Conservation (phyloP, 2,797 vertebrate genomes). For the Hyperoplus immaculatus region DNA sequence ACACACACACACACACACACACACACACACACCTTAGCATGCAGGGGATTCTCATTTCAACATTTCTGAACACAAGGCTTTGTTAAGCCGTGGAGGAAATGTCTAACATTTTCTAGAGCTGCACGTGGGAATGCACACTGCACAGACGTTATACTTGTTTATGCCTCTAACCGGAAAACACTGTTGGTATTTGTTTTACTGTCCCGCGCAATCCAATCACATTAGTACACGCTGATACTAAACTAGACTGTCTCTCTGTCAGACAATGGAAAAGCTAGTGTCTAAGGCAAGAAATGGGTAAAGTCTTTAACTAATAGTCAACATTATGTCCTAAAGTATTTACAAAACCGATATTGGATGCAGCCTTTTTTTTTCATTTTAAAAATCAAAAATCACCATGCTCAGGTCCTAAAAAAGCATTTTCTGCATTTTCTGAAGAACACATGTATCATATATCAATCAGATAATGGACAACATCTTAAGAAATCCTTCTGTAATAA, state of each 20-base stretch:
- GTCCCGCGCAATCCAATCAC: constrained; percentile 13
- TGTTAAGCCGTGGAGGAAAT: constrained; percentile 14
- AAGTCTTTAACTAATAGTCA: too few species aligned
- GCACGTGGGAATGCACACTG: constrained; percentile 15
- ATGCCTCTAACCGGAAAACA: not conserved
- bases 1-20: too few species aligned
- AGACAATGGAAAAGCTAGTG: not conserved
- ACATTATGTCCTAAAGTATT: too few species aligned
- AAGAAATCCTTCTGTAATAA: too few species aligned
- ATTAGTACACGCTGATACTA: not conserved
- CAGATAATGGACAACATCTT: too few species aligned
- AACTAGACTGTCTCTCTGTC: not conserved
- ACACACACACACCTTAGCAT: too few species aligned
- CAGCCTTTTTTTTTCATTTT: too few species aligned
- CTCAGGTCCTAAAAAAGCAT: too few species aligned
- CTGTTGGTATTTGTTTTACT: constrained; percentile 16
- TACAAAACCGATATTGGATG: too few species aligned
- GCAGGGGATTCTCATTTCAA: constrained; percentile 22
- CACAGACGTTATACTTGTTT: not conserved
- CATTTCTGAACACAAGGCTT: constrained; percentile 17
- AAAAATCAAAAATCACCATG: too few species aligned
- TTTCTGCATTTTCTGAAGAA: too few species aligned
- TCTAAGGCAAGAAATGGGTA: not conserved
- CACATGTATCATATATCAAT: too few species aligned
- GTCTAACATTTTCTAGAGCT: constrained; percentile 13